A percentile compares a stretch with the other conserved stretches of the same genome.
Evolutionary conservation across 2,113 vertebrate species (phyloP).

Genomic region (Cavia aperea): DNA sequence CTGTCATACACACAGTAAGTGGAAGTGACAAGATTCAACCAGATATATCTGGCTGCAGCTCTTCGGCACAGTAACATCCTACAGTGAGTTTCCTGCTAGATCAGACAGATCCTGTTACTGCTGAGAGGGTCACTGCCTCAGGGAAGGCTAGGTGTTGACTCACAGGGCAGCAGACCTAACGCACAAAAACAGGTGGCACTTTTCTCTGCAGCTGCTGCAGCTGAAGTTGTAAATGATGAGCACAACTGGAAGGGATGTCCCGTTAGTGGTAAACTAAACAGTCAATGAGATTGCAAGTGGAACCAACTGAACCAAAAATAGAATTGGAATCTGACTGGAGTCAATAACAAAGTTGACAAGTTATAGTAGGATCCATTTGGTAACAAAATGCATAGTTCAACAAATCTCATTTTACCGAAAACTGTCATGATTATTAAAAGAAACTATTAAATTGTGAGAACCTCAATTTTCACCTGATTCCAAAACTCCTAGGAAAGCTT

Average conservation of each 20-base stretch:
- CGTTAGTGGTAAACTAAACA: not conserved
- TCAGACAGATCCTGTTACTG: not conserved
- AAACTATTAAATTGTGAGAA: not conserved
- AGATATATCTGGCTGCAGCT: not conserved
- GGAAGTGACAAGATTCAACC: not conserved
- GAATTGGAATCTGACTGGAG: not conserved
- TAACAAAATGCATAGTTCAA: not conserved
- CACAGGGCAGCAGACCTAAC: not conserved
- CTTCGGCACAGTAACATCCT: not conserved
- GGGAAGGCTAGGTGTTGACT: not conserved
- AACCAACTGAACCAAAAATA: not conserved
- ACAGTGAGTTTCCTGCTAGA: not conserved
- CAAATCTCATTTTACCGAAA: not conserved
- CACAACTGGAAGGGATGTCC: not conserved
- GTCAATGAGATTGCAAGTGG: not conserved
- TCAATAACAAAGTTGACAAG: slow-evolving; percentile 11
- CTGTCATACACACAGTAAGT: not conserved
- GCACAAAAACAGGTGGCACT: not conserved
- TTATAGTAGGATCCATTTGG: not conserved
- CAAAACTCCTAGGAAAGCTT: slow-evolving; percentile 18
- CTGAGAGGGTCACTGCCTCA: not conserved
- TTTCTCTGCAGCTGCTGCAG: not conserved
- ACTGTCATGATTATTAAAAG: slow-evolving; percentile 1
- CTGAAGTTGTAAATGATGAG: not conserved
- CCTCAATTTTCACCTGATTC: not conserved